These are phyloP conservation scores for Nomada ruficornis DNA, from an alignment of 2,888 invertebrate species.

Conservation along the genomic window DNA sequence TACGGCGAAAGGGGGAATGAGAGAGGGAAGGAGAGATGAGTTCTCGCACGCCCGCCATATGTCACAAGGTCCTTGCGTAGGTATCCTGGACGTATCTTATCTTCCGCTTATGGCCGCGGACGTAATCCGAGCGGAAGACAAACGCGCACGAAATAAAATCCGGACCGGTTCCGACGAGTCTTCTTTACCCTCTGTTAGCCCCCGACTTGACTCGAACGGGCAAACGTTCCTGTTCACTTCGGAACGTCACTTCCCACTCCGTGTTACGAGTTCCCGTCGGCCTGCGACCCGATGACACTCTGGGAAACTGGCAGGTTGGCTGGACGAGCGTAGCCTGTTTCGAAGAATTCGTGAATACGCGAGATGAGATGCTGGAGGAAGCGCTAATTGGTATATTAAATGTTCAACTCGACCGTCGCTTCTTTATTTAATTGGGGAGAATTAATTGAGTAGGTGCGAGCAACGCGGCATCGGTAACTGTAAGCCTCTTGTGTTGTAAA, in stretches of 20 bases:
- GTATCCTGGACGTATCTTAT: conserved; percentile 76
- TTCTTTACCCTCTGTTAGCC: conserved; percentile 68
- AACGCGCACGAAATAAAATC: conserved; percentile 78
- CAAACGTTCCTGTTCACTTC: conserved; percentile 17
- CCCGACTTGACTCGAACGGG: conserved; percentile 12
- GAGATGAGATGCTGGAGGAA: no score
- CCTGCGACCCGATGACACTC: conserved; percentile 3
- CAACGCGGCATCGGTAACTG: no score
- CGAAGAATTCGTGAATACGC: neutral
- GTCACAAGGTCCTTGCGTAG: conserved; percentile 73
- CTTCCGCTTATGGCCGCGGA: conserved; percentile 76
- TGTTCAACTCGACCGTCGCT: no score
- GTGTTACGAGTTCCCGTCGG: conserved; percentile 20
- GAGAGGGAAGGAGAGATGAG: conserved; percentile 6
- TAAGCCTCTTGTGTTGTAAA: no score
- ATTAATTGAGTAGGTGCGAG: no score
- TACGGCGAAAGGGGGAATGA: neutral
- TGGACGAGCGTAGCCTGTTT: neutral
- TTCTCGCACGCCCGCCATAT: conserved; percentile 76
- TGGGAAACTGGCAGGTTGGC: neutral
- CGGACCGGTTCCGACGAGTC: conserved; percentile 74
- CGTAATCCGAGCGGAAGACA: conserved; percentile 79
- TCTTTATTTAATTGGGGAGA: no score
- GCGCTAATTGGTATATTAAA: no score
- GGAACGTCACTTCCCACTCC: conserved; percentile 14